Conservation (phyloP, 2,888 invertebrate species). For the Copidosoma aretas region DNA sequence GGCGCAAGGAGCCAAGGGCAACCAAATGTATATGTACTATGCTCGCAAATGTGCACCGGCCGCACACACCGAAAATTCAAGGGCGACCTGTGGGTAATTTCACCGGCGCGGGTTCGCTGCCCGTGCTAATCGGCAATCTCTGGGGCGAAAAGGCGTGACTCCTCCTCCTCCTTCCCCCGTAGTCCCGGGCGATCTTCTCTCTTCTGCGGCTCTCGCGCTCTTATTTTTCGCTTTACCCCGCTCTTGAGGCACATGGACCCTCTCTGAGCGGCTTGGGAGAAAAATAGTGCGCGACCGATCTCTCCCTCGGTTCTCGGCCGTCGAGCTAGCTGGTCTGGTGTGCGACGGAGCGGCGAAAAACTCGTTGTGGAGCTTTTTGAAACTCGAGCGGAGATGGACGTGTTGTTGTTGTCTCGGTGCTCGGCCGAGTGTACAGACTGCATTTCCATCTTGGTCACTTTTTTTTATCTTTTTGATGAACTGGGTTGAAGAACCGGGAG, state of each 20-base stretch:
- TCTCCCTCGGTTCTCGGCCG: background rate
- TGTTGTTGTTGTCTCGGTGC: no score
- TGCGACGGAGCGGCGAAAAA: background rate
- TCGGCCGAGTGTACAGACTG: no score
- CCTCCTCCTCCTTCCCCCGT: background rate
- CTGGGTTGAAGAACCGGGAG: background rate
- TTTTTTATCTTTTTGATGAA: background rate
- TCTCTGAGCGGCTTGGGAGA: background rate
- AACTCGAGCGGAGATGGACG: background rate
- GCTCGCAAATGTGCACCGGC: background rate
- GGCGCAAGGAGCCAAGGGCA: slow-evolving; percentile 37
- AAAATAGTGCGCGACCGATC: background rate
- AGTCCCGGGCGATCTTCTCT: background rate
- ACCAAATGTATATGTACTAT: background rate
- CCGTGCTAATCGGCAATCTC: slow-evolving; percentile 35
- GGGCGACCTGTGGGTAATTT: slow-evolving; percentile 44
- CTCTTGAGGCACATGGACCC: background rate
- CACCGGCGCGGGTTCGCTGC: slow-evolving; percentile 39
- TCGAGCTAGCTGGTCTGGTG: background rate
- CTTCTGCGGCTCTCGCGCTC: background rate
- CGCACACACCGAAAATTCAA: slow-evolving; percentile 35
- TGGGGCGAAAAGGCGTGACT: slow-evolving; percentile 30
- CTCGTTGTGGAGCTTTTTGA: background rate
- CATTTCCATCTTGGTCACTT: no score
- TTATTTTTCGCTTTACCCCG: background rate